phyloP scores from a whole-genome alignment of 2,797 vertebrate species.

The Thamnophis elegans region DNA sequence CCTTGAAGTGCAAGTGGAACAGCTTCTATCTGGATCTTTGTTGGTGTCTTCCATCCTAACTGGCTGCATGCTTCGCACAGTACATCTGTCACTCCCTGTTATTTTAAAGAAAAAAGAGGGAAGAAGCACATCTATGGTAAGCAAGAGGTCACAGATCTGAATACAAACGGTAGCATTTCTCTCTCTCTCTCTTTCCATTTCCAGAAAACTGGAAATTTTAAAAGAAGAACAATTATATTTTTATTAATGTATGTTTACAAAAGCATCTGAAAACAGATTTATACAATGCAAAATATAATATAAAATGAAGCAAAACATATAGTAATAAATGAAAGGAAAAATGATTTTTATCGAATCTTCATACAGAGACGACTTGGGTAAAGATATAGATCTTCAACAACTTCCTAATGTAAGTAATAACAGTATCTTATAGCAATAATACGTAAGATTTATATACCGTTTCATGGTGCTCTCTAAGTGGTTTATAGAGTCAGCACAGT shows the following conservation, averaged over 20 bases:
- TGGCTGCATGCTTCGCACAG: slow-evolving; percentile 94
- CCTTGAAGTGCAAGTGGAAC: slow-evolving; percentile 92
- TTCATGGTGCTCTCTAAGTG: background rate
- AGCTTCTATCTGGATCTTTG: slow-evolving; percentile 94
- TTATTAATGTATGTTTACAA: background rate
- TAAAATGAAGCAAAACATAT: background rate
- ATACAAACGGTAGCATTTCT: background rate
- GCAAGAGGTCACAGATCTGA: background rate
- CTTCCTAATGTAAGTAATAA: background rate
- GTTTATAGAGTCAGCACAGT: background rate
- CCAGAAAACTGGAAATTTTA: background rate
- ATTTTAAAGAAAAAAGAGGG: slow-evolving; percentile 25
- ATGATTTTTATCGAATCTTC: background rate
- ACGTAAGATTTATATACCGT: background rate
- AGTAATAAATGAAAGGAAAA: background rate
- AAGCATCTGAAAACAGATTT: background rate
- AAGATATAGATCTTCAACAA: background rate
- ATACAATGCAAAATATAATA: background rate
- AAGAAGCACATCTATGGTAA: background rate
- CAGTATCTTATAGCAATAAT: background rate
- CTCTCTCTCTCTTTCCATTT: background rate
- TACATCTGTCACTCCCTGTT: slow-evolving; percentile 92
- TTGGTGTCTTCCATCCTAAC: slow-evolving; percentile 92
- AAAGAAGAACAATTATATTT: background rate
- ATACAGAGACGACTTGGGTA: background rate